Conservation (phyloP, 2,113 vertebrate genomes). For the Tretioscincus oriximinensis region DNA sequence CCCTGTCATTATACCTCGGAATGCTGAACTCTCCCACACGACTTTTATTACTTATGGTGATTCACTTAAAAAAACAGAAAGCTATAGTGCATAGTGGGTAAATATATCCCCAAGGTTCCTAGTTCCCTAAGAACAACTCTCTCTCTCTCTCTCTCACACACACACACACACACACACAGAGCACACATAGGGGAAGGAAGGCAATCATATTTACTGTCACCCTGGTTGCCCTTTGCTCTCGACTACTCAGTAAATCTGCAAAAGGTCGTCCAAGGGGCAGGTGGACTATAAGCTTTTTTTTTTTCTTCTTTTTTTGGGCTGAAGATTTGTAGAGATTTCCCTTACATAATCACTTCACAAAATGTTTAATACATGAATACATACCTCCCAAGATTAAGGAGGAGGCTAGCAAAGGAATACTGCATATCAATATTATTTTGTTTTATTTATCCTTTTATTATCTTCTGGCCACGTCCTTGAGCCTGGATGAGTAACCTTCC, state of each 20-base stretch:
- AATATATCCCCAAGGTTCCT: accelerated
- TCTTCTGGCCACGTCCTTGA: constrained; percentile 5
- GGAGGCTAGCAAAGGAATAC: background rate
- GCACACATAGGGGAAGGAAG: background rate
- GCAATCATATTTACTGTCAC: constrained; percentile 13
- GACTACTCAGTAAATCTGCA: constrained; percentile 41
- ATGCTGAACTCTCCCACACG: too few species aligned
- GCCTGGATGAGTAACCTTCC: background rate
- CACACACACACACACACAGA: background rate
- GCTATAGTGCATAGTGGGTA: too few species aligned
- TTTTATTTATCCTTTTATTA: constrained; percentile 16
- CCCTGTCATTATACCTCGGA: too few species aligned
- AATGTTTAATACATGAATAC: constrained; percentile 41
- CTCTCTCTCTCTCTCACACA: too few species aligned
- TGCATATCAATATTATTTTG: constrained; percentile 6
- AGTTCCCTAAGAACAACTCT: accelerated
- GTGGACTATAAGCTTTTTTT: constrained; percentile 32
- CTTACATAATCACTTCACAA: constrained; percentile 46
- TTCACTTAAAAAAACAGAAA: too few species aligned
- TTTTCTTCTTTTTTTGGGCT: background rate
- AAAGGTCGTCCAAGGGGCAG: constrained; percentile 32
- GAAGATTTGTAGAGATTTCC: constrained; percentile 61
- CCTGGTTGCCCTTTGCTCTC: accelerated
- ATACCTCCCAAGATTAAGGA: constrained; percentile 56
- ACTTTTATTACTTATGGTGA: too few species aligned